Conservation (phyloP, 2,888 invertebrate species). For the Elegia similella region DNA sequence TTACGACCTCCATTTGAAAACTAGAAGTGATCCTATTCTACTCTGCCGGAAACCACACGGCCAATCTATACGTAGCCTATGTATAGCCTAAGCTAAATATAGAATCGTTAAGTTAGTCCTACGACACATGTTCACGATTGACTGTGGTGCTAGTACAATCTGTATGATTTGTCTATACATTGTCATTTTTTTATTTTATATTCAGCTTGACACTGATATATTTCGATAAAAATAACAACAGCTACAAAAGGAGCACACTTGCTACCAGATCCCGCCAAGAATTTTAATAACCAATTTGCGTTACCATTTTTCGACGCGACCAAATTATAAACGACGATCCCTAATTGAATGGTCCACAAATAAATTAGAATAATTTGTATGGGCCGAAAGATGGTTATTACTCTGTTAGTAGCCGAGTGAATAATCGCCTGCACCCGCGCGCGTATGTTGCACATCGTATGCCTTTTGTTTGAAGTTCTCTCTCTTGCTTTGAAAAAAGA, state of each 20-base stretch:
- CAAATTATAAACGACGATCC: constrained; percentile 51
- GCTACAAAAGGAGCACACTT: background rate
- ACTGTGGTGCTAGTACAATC: too few species aligned
- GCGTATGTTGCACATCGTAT: constrained; percentile 23
- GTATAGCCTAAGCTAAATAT: too few species aligned
- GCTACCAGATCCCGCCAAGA: constrained; percentile 46
- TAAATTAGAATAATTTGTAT: constrained; percentile 43
- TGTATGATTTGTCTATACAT: too few species aligned
- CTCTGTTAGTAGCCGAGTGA: constrained; percentile 44
- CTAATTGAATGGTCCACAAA: constrained; percentile 60
- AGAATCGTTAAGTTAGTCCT: too few species aligned
- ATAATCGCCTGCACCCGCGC: constrained; percentile 35
- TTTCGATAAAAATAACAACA: background rate
- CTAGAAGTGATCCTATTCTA: too few species aligned
- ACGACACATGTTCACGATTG: too few species aligned
- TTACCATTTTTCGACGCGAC: constrained; percentile 43
- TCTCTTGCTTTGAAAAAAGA: constrained; percentile 5
- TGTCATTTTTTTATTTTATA: too few species aligned
- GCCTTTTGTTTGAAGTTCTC: constrained; percentile 14
- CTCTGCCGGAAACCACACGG: too few species aligned
- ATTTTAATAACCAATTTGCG: constrained; percentile 80
- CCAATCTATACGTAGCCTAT: too few species aligned
- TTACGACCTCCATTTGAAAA: too few species aligned
- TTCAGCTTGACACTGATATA: background rate
- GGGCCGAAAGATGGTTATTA: constrained; percentile 52